Percentiles rank a stretch among this genome's conserved stretches.
Conservation (phyloP, 2,888 invertebrate species). For the Colletes collaris region DNA sequence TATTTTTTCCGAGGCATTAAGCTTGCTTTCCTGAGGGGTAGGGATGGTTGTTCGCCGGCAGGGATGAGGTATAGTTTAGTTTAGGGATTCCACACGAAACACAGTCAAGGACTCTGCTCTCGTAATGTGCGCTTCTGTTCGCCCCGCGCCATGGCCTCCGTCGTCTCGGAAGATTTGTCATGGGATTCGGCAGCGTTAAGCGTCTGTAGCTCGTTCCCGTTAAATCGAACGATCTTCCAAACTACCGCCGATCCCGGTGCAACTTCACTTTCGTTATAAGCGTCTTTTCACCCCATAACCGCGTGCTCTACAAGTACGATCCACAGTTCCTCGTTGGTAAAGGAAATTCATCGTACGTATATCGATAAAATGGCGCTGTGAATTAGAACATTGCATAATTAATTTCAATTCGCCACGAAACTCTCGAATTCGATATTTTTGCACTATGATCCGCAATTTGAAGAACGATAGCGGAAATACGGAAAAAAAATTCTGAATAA, state of each 20-base stretch:
- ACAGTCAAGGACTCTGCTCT: slow-evolving; percentile 66
- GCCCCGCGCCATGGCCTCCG: slow-evolving; percentile 50
- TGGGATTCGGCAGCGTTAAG: slow-evolving; percentile 37
- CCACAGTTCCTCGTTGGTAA: no score
- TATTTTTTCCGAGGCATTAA: slow-evolving; percentile 83
- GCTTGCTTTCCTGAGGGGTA: slow-evolving; percentile 76
- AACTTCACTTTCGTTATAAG: background rate
- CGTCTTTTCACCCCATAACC: no score
- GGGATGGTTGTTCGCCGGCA: slow-evolving; percentile 72
- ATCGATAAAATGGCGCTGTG: no score
- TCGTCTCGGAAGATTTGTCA: slow-evolving; percentile 46
- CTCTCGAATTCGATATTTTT: no score
- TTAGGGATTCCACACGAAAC: slow-evolving; percentile 76
- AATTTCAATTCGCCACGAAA: no score
- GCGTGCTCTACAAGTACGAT: no score
- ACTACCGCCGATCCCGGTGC: background rate
- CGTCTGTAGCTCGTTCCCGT: slow-evolving; percentile 20
- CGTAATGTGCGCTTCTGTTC: slow-evolving; percentile 55
- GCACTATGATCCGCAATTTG: no score
- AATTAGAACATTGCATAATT: no score
- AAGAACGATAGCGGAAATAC: no score
- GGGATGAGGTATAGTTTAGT: slow-evolving; percentile 78
- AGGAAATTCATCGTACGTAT: no score
- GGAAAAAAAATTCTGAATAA: no score
- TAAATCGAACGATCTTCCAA: slow-evolving; percentile 20